Evolutionary conservation across 2,888 invertebrate species (phyloP).

Genomic region (Cephus spinipes): DNA sequence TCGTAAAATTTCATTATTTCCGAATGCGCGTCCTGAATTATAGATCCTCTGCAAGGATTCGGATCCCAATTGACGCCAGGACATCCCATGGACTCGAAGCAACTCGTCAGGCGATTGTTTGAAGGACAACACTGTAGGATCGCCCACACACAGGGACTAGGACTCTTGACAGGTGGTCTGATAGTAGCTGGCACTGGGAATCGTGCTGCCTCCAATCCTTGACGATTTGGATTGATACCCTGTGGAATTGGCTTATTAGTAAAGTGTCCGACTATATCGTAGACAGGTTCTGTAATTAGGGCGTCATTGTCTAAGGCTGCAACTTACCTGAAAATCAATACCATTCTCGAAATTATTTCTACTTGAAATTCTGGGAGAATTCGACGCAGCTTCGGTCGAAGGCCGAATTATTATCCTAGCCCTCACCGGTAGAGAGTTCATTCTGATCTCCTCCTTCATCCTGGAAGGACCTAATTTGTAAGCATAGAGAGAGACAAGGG

Average conservation of each 20-base stretch:
- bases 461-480: constrained; percentile 5
- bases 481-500: too few relatives aligned
- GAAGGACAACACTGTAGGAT: constrained; percentile 79
- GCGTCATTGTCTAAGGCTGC: too few relatives aligned
- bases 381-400: neutral
- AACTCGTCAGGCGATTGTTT: constrained; percentile 61
- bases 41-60: constrained; percentile 77
- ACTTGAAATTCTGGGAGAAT: neutral
- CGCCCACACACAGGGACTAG: constrained; percentile 79
- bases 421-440: constrained; percentile 49
- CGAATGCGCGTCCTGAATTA: constrained; percentile 70
- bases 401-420: constrained; percentile 48
- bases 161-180: constrained; percentile 61
- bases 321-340: constrained; percentile 50
- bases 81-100: constrained; percentile 81
- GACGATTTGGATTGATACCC: constrained; percentile 48
- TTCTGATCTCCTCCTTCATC: constrained; percentile 43
- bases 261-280: too few relatives aligned
- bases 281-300: too few relatives aligned
- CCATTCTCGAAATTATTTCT: constrained; percentile 36
- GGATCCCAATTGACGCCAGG: constrained; percentile 79
- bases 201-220: constrained; percentile 38
- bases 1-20: constrained; percentile 50
- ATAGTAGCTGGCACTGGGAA: constrained; percentile 67
- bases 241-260: constrained; percentile 26